Base-by-base conservation (phyloP, 92 coral and sea anemone genomes). In the Palythoa grandiflora region DNA sequence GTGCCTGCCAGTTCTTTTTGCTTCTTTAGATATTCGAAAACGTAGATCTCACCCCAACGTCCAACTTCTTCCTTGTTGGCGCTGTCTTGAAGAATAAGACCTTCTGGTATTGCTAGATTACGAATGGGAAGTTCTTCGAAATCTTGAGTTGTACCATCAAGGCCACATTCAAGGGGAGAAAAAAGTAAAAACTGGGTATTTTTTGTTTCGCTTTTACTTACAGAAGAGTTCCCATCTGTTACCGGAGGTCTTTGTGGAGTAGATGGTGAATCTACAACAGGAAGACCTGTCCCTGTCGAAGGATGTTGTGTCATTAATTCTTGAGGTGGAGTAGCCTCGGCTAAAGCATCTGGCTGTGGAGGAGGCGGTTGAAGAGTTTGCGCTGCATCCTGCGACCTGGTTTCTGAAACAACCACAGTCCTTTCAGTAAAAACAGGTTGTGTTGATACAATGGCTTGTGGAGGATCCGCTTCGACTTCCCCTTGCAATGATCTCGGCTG, bases 1-100 rank as follows among this genome's bases (percentile, higher is more conserved):
- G 61, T 35, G 5, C 65, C 79, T 6, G 66, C 59, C 3, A 59
- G 65, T 40, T 84, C 83, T 55, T 54, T 79, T 57, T 93, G 89
- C 47, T 73, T 53, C 51, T 68, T 90, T 38, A 96, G 87, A 76
- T 91, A 91, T 48, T 89, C 94, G 57, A 76, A 92, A 10, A 96
- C 98, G 44, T 93, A 87, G 60, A 68, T 75, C 48, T 96, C 98
- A 38, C 98, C 98, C 96, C 96, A 93, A 36, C 96, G 98, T 20
- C 98, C 98, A 50, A 96, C 72, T 14, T 90, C 96, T 60, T 91
- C 92, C 35, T 88, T 91, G 88, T 91, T 92, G 63, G 91, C 79
- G 73, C 71, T 88, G 17, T 89, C 90, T 59, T 59, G 84, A 20
- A 89, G 68, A 50, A 93, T 51, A 12, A 92, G 55, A 76, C 76